Conservation (phyloP, 2,113 vertebrate species). For the Odobenus rosmarus region DNA sequence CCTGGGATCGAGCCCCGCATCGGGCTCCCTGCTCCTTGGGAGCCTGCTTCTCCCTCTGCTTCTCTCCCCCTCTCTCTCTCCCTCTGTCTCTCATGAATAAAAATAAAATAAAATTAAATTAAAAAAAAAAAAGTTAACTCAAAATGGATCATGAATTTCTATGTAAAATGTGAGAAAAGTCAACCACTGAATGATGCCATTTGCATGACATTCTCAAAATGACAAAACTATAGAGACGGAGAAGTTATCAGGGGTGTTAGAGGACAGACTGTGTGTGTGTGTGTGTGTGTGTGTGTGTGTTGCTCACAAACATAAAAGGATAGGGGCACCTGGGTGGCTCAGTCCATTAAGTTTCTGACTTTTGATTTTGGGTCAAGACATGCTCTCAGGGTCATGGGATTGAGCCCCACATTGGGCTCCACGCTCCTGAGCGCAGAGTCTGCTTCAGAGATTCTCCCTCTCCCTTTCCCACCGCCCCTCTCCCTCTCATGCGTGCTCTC, state of each 20-base stretch:
- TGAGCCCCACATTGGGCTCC: not conserved
- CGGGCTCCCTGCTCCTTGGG: too few relatives aligned
- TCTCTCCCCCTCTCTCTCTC: too few relatives aligned
- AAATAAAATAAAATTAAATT: too few relatives aligned
- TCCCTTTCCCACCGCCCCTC: not conserved
- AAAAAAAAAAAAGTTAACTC: constrained; percentile 22
- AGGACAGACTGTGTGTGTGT: not conserved
- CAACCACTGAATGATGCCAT: not conserved
- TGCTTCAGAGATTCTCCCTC: not conserved
- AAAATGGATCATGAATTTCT: not conserved
- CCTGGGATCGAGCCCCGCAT: too few relatives aligned
- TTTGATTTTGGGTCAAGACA: not conserved
- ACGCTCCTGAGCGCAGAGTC: too few relatives aligned
- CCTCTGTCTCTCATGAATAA: too few relatives aligned
- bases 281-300: not conserved
- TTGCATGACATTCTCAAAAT: not conserved
- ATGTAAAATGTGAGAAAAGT: not conserved
- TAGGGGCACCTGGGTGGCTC: not conserved
- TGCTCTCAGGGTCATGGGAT: not conserved
- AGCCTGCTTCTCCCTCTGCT: too few relatives aligned
- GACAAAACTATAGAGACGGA: not conserved
- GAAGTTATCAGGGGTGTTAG: not conserved
- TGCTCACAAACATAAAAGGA: not conserved
- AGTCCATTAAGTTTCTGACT: not conserved
- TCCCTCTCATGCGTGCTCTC: not conserved